These are phyloP conservation scores for Caenorhabditis wallacei DNA, from an alignment of 2,888 invertebrate species.

Conservation along the genomic window DNA sequence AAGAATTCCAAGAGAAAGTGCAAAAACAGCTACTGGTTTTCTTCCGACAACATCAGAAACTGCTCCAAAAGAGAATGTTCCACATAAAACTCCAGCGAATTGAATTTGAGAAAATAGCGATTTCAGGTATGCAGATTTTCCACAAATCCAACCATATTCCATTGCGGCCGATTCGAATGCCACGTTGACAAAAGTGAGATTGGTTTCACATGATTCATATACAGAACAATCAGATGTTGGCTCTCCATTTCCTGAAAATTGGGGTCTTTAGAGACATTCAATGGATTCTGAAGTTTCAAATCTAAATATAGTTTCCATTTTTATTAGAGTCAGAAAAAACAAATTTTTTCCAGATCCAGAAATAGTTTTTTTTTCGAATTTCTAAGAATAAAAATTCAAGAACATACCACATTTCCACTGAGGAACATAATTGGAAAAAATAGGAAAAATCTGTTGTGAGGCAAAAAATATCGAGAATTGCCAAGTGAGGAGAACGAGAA, in stretches of 20 bases:
- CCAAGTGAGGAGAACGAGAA: constrained; percentile 81
- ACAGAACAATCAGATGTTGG: constrained; percentile 75
- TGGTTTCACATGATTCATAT: constrained; percentile 68
- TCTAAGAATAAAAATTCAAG: no score
- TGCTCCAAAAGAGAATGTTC: constrained; percentile 80
- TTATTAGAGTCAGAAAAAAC: no score
- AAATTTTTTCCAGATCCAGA: no score
- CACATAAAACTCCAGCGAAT: constrained; percentile 72
- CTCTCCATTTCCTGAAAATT: constrained; percentile 65
- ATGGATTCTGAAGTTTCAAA: no score
- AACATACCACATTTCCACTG: constrained; percentile 72
- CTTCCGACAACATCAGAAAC: constrained; percentile 73
- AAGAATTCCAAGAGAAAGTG: constrained; percentile 76
- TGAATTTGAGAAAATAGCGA: constrained; percentile 79
- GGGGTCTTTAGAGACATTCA: background rate
- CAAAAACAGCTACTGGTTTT: constrained; percentile 74
- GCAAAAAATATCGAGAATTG: constrained; percentile 82
- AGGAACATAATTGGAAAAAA: constrained; percentile 82
- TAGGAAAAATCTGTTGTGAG: constrained; percentile 80
- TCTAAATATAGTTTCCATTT: no score
- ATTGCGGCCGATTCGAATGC: constrained; percentile 80
- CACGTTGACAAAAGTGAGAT: constrained; percentile 76
- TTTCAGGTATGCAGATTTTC: constrained; percentile 71
- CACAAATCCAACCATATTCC: constrained; percentile 81
- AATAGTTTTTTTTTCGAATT: no score